Conservation (phyloP, 2,113 vertebrate genomes). For the Motacilla tschutschensis region DNA sequence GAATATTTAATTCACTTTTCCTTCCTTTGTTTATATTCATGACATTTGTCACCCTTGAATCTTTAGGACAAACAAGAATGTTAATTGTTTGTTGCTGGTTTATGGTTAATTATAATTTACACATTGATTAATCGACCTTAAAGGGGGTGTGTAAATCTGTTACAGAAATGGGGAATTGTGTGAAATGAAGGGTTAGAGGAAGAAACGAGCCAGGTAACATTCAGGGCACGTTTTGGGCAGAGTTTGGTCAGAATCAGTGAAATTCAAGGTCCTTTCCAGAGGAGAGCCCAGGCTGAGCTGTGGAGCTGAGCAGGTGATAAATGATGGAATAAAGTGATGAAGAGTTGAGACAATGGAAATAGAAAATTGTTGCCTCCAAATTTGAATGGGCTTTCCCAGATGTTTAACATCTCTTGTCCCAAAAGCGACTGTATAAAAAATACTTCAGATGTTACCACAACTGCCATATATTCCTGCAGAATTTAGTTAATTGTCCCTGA, state of each 20-base stretch:
- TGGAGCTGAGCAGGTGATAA: neutral
- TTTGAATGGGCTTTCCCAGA: neutral
- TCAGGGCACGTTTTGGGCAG: conserved; percentile 1
- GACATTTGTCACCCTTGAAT: neutral
- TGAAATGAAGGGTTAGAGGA: neutral
- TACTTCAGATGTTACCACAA: neutral
- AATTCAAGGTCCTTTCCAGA: neutral
- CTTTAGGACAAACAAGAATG: neutral
- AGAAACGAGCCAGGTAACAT: neutral
- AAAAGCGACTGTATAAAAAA: neutral
- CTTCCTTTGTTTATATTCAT: neutral
- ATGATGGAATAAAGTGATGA: neutral
- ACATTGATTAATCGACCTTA: rapidly evolving
- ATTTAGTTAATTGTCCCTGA: neutral
- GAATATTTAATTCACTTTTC: neutral
- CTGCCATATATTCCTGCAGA: neutral
- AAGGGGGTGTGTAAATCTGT: neutral
- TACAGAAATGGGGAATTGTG: neutral
- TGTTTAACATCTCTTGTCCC: neutral
- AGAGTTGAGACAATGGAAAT: neutral
- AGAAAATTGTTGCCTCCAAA: neutral
- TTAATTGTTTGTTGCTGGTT: neutral
- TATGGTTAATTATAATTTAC: neutral
- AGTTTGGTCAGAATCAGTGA: neutral
- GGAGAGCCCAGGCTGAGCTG: neutral